phyloP scores from a whole-genome alignment of 2,797 vertebrate species.

The Coreius guichenoti region DNA sequence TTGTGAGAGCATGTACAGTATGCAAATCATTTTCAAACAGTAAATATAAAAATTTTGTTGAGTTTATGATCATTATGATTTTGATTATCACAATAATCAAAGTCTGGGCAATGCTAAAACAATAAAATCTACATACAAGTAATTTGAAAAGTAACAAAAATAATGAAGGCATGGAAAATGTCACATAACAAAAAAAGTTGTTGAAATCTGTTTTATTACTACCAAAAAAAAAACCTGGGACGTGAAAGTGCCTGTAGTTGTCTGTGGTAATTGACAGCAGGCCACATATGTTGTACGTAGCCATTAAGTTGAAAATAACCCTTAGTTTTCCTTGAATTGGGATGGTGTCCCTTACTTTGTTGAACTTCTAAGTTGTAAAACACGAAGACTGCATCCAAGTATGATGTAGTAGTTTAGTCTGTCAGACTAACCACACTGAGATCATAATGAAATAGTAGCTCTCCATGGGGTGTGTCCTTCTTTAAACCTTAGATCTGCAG shows the following conservation, averaged over 20 bases:
- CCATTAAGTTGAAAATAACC: conserved; percentile 16
- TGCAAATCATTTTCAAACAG: background rate
- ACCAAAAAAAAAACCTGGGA: background rate
- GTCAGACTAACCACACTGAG: conserved; percentile 9
- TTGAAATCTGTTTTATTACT: background rate
- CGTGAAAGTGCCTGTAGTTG: background rate
- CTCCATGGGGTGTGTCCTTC: background rate
- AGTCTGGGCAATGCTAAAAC: background rate
- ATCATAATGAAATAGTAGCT: conserved; percentile 30
- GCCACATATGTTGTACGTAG: background rate
- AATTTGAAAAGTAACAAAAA: background rate
- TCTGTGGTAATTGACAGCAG: conserved; percentile 18
- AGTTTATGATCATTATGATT: background rate
- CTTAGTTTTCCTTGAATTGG: background rate
- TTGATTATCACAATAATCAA: background rate
- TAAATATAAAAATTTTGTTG: background rate
- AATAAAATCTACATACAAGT: background rate
- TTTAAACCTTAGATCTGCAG: background rate
- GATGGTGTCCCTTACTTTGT: background rate
- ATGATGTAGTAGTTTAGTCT: conserved; percentile 11
- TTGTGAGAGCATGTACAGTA: background rate
- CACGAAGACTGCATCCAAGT: conserved; percentile 12
- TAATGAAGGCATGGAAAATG: background rate
- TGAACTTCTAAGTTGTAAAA: conserved; percentile 5
- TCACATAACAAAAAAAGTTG: background rate